Evolutionary conservation across 2,113 vertebrate species (phyloP).

Genomic region (Saccopteryx bilineata): DNA sequence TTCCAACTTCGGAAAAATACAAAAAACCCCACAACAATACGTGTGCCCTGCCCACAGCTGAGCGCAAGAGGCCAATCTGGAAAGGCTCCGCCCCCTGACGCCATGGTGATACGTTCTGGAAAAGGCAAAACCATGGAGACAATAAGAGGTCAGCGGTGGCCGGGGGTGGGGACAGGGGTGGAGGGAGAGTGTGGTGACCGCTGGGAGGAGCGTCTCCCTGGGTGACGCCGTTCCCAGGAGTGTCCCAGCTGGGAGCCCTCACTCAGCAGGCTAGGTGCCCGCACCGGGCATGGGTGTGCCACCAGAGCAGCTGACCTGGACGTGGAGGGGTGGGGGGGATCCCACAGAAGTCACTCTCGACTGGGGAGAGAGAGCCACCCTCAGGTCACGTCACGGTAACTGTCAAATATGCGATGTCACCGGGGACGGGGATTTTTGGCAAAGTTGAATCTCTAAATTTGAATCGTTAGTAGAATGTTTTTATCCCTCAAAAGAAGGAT

Average conservation of each 20-base stretch:
- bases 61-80: not conserved
- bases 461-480: not conserved
- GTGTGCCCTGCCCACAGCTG: accelerated
- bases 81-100: too few relatives aligned
- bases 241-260: not conserved
- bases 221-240: not conserved
- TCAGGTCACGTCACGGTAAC: too few relatives aligned
- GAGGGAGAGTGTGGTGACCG: too few relatives aligned
- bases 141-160: not conserved
- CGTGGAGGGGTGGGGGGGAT: too few relatives aligned
- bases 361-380: too few relatives aligned
- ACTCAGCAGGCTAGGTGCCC: not conserved
- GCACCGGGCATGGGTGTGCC: not conserved
- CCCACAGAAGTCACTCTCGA: too few relatives aligned
- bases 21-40: too few relatives aligned
- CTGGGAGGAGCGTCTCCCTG: not conserved
- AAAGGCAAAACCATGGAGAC: not conserved
- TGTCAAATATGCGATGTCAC: too few relatives aligned
- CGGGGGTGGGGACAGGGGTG: not conserved
- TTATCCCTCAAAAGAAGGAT: not conserved
- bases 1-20: too few relatives aligned
- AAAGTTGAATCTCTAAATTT: not conserved
- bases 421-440: not conserved
- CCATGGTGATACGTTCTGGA: not conserved
- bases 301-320: not conserved